Evolutionary conservation across 1,140 invertebrate species (phyloP).

Genomic region (Spodoptera litura): DNA sequence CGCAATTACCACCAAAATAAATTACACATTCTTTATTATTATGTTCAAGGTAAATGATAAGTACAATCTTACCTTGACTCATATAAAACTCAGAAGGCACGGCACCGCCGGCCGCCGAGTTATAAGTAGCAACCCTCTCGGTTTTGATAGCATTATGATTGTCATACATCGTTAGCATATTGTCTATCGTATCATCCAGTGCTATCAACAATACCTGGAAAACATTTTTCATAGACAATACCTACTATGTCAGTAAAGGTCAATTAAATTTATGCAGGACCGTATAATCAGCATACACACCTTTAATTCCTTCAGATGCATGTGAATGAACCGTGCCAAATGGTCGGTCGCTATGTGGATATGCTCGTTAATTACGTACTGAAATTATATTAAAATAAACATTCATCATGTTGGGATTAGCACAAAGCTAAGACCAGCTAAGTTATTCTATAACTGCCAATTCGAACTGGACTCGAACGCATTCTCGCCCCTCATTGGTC

Average conservation of each 20-base stretch:
- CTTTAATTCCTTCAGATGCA: slow-evolving; percentile 79
- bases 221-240: not conserved
- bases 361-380: slow-evolving; percentile 78
- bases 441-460: no score
- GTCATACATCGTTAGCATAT: slow-evolving; percentile 80
- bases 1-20: no score
- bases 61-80: slow-evolving; percentile 67
- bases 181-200: slow-evolving; percentile 73
- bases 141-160: slow-evolving; percentile 77
- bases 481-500: no score
- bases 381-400: slow-evolving; percentile 42
- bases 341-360: slow-evolving; percentile 78
- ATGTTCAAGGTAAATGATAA: no score
- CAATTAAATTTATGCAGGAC: not conserved
- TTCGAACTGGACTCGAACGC: no score
- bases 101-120: slow-evolving; percentile 64
- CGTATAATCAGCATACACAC: slow-evolving; percentile 50
- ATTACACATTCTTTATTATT: no score
- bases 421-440: no score
- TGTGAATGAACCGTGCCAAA: slow-evolving; percentile 69
- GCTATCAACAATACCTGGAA: slow-evolving; percentile 72
- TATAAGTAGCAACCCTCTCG: slow-evolving; percentile 74
- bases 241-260: not conserved
- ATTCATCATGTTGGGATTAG: no score
- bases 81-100: slow-evolving; percentile 77